Evolutionary conservation across 2,797 vertebrate genomes (phyloP).

Genomic region (Parambassis ranga): DNA sequence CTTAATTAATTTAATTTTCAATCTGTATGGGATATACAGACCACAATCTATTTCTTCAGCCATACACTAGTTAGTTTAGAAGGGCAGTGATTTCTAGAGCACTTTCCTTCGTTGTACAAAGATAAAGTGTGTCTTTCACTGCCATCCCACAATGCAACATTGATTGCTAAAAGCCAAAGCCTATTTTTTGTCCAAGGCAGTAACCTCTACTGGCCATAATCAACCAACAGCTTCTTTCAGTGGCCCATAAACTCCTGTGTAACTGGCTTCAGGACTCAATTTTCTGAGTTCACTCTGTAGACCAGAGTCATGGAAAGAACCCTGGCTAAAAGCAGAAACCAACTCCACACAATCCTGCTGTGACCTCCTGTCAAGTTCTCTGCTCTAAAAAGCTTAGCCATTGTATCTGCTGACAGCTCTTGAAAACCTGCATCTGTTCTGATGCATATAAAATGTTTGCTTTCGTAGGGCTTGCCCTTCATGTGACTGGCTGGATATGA

Average conservation of each 20-base stretch:
- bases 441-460: constrained; percentile 2
- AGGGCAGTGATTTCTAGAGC: background rate
- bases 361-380: constrained; percentile 5
- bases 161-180: constrained; percentile 25
- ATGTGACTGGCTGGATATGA: background rate
- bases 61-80: constrained; percentile 10
- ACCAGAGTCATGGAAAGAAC: constrained; percentile 5
- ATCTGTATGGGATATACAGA: constrained; percentile 8
- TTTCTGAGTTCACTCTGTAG: constrained; percentile 16
- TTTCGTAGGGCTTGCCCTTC: background rate
- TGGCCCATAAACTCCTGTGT: constrained; percentile 5
- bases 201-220: constrained; percentile 13
- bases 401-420: background rate
- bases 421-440: background rate
- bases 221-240: constrained; percentile 6
- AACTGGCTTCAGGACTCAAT: constrained; percentile 36
- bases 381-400: constrained; percentile 3
- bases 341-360: background rate
- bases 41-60: constrained; percentile 16
- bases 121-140: background rate
- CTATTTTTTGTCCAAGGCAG: constrained; percentile 8
- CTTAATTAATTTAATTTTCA: constrained; percentile 24
- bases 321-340: constrained; percentile 18
- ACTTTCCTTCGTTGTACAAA: constrained; percentile 31
- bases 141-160: background rate